A percentile compares a stretch with the other conserved stretches of the same genome.
These are phyloP conservation scores for Sterna hirundo DNA, from an alignment of 2,113 vertebrate genomes.

Conservation along the genomic window DNA sequence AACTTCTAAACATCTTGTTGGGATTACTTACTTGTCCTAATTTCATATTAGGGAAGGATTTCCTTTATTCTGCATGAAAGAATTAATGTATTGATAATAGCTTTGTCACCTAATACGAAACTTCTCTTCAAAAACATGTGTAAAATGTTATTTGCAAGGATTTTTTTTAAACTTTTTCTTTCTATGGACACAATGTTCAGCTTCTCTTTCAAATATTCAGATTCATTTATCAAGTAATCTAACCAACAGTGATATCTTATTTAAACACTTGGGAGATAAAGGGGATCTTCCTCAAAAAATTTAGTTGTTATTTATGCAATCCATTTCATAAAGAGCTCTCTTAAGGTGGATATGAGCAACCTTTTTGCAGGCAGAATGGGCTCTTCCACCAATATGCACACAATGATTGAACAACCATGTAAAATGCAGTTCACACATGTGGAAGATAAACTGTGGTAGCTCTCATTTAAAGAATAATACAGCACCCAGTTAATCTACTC, in stretches of 20 bases:
- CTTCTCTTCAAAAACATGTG: neutral
- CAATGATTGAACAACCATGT: neutral
- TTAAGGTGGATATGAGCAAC: neutral
- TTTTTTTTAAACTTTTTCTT: neutral
- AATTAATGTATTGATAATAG: neutral
- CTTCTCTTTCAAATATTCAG: neutral
- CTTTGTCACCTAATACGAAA: neutral
- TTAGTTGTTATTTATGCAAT: neutral
- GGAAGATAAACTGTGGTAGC: neutral
- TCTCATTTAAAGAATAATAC: neutral
- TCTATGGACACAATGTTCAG: neutral
- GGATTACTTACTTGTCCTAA: neutral
- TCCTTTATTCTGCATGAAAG: neutral
- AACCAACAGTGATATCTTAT: neutral
- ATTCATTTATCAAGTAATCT: neutral
- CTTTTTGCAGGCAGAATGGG: neutral
- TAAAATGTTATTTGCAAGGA: neutral
- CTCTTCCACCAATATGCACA: neutral
- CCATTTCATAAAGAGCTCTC: neutral
- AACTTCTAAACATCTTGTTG: neutral
- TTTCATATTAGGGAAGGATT: neutral
- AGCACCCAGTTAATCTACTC: neutral
- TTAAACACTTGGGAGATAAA: neutral
- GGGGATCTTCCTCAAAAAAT: neutral
- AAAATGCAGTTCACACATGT: neutral